Evolutionary conservation across 2,888 invertebrate species (phyloP), one percentile per base, ranked within the genome.

Genomic region (Pharmacophagus antenor): DNA sequence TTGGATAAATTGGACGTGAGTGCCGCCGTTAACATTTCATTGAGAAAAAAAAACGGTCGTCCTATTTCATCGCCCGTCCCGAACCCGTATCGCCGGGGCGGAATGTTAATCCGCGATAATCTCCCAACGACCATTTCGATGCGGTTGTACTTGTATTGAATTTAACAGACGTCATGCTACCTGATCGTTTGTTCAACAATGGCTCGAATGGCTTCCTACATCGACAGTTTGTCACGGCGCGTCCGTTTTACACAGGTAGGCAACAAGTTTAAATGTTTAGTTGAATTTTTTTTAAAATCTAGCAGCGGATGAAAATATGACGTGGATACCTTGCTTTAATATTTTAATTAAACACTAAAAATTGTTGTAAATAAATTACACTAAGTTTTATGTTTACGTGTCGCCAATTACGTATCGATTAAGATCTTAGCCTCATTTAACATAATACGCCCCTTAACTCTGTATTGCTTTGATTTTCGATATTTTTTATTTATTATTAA

Each of bases 61-160:
- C 72, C 71, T 75, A 77, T 72, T 73, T 71, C 71, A 70, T 68
- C 70, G 72, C 68, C 67, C 71, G 47, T 44, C 70, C 68, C 74
- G 75, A 79, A 71, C 72, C 74, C 74, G 51, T 51, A 71, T 69
- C 70, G 70, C 69, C n/a, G 73, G 76, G 69, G 68, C 66, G 88
- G 89, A 89, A 90, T 89, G 79, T 88, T 88, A 89, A 89, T 86
- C 86, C 74, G 74, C 79, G 87, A 87, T 89, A 80, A 89, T 88
- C 89, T 84, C 72, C 42, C 42, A 25, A 31, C 54, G 25, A 15
- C 68, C 68, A 68, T 74, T 69, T 71, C 70, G 76, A 76, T 71
- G 73, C 76, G 80, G 58, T 63, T 68, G 65, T 64, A 65, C 63
- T 63, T 76, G 81, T 80, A 83, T 86, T 82, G 77, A 82, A 84